These are phyloP conservation scores for Leptopilina myrica DNA, from an alignment of 2,888 invertebrate species.

Conservation along the genomic window DNA sequence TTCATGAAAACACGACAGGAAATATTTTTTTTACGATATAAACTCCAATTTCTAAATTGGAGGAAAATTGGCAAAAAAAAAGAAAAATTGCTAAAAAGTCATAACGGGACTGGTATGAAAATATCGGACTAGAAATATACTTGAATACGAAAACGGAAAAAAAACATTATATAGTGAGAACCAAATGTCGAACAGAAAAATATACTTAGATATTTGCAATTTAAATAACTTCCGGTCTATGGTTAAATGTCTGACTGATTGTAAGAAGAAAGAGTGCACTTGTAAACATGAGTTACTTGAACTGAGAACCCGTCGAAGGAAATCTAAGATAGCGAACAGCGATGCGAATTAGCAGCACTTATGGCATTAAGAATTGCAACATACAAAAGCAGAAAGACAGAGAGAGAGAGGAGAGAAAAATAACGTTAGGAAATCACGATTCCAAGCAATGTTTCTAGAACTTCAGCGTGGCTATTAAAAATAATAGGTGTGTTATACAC, in stretches of 20 bases:
- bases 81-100: too few relatives aligned
- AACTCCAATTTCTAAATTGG: too few relatives aligned
- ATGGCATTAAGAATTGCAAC: conserved; percentile 40
- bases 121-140: too few relatives aligned
- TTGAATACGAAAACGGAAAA: conserved; percentile 35
- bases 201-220: conserved; percentile 70
- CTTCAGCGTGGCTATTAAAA: neutral
- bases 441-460: conserved; percentile 12
- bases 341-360: conserved; percentile 38
- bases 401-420: conserved; percentile 6
- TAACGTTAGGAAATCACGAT: conserved; percentile 31
- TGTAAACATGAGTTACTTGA: conserved; percentile 71
- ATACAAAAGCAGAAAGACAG: conserved; percentile 6
- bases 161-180: conserved; percentile 62
- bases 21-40: too few relatives aligned
- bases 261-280: conserved; percentile 58
- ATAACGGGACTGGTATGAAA: too few relatives aligned
- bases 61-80: too few relatives aligned
- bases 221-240: conserved; percentile 72
- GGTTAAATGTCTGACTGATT: conserved; percentile 51
- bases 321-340: conserved; percentile 49
- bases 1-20: neutral
- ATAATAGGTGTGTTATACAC: neutral
- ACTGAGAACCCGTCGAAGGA: conserved; percentile 61
- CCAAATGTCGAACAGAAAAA: conserved; percentile 61